A percentile compares a stretch with the other conserved stretches of the same genome.
phyloP scores from a whole-genome alignment of 2,888 invertebrate genomes.

The Eumerus sabulonum region DNA sequence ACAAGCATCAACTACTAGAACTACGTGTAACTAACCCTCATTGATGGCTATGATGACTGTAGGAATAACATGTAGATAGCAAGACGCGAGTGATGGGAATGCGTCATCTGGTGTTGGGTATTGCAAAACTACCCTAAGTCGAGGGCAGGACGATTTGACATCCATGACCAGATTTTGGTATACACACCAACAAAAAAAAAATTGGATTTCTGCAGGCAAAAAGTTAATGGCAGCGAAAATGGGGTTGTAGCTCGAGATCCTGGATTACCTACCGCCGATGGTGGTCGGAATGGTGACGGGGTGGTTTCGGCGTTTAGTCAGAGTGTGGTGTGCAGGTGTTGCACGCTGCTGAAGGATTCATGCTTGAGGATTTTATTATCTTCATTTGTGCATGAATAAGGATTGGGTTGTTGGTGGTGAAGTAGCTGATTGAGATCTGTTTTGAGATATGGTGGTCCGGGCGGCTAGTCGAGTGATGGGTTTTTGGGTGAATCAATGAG shows the following conservation, averaged over 20 bases:
- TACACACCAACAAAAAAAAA: conserved; percentile 54
- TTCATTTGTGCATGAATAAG: conserved; percentile 48
- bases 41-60: too few species aligned
- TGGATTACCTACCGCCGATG: background rate
- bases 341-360: conserved; percentile 28
- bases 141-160: conserved; percentile 50
- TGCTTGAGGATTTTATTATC: conserved; percentile 51
- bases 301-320: conserved; percentile 25
- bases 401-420: conserved; percentile 41
- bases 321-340: conserved; percentile 59
- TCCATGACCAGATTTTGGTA: conserved; percentile 68
- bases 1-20: conserved; percentile 57
- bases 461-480: too few species aligned
- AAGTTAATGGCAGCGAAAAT: conserved; percentile 48
- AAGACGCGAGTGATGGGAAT: conserved; percentile 57
- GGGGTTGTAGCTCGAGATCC: conserved; percentile 6
- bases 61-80: conserved; percentile 40
- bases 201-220: conserved; percentile 52
- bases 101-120: conserved; percentile 53
- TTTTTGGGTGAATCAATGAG: too few species aligned
- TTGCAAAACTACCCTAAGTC: conserved; percentile 33
- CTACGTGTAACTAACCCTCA: conserved; percentile 21
- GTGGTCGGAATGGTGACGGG: conserved; percentile 30
- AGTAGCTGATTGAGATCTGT: conserved; percentile 37
- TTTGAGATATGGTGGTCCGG: conserved; percentile 16